phyloP scores from a whole-genome alignment of 2,888 invertebrate genomes.

The Neoscelio sp. region DNA sequence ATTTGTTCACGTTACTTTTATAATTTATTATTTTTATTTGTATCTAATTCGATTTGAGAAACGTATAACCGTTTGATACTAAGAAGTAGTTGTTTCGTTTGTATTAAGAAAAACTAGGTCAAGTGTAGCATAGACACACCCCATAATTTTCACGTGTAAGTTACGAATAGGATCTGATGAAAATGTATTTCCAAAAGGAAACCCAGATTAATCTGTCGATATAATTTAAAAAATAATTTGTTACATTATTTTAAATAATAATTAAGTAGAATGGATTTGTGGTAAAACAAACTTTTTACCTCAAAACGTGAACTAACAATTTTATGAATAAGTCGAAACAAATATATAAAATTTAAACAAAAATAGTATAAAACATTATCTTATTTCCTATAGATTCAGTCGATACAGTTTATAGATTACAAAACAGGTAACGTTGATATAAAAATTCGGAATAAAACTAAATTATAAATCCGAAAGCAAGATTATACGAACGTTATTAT shows the following conservation, averaged over 20 bases:
- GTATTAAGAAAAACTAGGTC: slow-evolving; percentile 30
- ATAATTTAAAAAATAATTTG: slow-evolving; percentile 12
- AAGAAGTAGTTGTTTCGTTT: slow-evolving; percentile 11
- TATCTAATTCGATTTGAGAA: slow-evolving; percentile 22
- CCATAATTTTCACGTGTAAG: slow-evolving; percentile 18
- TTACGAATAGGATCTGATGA: slow-evolving; percentile 12
- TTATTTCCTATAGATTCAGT: too few relatives aligned
- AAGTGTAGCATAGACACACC: slow-evolving; percentile 10
- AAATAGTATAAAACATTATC: too few relatives aligned
- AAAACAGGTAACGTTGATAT: too few relatives aligned
- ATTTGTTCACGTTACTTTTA: too few relatives aligned
- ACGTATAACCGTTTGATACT: slow-evolving; percentile 7
- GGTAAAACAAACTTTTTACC: neutral
- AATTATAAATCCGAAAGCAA: neutral
- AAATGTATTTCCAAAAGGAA: slow-evolving; percentile 13
- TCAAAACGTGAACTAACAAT: slow-evolving; percentile 1
- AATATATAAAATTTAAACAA: too few relatives aligned
- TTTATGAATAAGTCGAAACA: too few relatives aligned
- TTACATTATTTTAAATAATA: slow-evolving; percentile 13
- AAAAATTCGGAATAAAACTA: slow-evolving; percentile 1
- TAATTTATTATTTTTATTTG: slow-evolving; percentile 3
- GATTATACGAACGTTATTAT: neutral
- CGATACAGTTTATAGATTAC: too few relatives aligned
- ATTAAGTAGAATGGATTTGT: neutral
- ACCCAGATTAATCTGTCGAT: slow-evolving; percentile 20